phyloP scores from a whole-genome alignment of 2,888 invertebrate genomes.

The Junonia oenone region DNA sequence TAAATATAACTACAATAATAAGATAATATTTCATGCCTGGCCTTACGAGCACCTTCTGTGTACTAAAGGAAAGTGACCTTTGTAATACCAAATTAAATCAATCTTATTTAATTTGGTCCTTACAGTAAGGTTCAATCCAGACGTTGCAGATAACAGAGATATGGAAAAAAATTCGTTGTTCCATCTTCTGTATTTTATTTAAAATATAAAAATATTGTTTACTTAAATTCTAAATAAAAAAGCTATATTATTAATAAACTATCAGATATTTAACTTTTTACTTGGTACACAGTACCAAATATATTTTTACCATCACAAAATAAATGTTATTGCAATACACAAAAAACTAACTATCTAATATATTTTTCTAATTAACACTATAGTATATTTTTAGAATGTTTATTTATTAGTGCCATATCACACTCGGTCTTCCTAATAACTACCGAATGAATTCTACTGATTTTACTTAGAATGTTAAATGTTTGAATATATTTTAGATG shows the following conservation, averaged over 20 bases:
- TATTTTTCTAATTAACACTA: constrained; percentile 7
- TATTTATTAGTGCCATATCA: neutral
- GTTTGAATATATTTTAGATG: neutral
- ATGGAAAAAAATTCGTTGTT: neutral
- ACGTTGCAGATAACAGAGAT: neutral
- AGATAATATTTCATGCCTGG: constrained; percentile 56
- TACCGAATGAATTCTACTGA: neutral
- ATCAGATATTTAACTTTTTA: constrained; percentile 31
- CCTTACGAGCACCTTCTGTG: constrained; percentile 45
- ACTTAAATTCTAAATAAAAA: constrained; percentile 14
- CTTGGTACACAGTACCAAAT: constrained; percentile 62
- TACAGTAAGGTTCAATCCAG: neutral
- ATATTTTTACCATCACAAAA: constrained; percentile 44
- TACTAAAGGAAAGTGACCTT: constrained; percentile 34
- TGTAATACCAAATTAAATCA: constrained; percentile 3
- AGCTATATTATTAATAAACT: constrained; percentile 20
- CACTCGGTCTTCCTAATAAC: neutral
- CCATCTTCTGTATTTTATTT: constrained; percentile 1
- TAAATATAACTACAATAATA: constrained; percentile 54
- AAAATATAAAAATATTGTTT: constrained; percentile 7
- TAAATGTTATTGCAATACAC: constrained; percentile 30
- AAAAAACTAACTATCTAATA: constrained; percentile 13
- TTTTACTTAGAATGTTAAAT: neutral
- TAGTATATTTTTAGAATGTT: constrained; percentile 2
- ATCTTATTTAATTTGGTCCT: neutral